These are phyloP conservation scores for Heteropelma amictum DNA, from an alignment of 2,888 invertebrate species.

Conservation along the genomic window DNA sequence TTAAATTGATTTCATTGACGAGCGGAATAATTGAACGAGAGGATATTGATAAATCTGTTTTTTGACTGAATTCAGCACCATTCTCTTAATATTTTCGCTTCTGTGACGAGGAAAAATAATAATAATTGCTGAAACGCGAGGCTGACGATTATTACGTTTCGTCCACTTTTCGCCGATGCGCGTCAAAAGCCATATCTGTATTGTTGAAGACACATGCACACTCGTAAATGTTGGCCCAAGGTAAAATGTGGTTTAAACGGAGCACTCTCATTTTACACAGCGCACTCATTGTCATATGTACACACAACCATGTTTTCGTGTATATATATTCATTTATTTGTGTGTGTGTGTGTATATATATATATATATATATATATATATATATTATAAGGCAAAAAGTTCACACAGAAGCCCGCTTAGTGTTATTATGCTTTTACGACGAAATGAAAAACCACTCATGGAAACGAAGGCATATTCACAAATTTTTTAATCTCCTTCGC, in stretches of 20 bases:
- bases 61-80: too few relatives aligned
- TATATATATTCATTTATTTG: too few relatives aligned
- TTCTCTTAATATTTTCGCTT: too few relatives aligned
- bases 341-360: not conserved
- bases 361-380: not conserved
- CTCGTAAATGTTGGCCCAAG: constrained; percentile 19
- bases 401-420: constrained; percentile 32
- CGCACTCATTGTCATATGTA: too few relatives aligned
- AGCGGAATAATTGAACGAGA: constrained; percentile 12
- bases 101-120: too few relatives aligned
- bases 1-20: not conserved
- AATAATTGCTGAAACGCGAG: too few relatives aligned
- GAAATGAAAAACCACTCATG: constrained; percentile 45
- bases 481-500: constrained; percentile 51
- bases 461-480: constrained; percentile 41
- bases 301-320: too few relatives aligned
- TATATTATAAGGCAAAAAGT: constrained; percentile 21
- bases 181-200: not conserved
- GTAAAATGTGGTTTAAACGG: constrained; percentile 49
- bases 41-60: too few relatives aligned
- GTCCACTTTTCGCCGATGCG: not conserved
- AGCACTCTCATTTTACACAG: constrained; percentile 22
- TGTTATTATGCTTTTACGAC: constrained; percentile 47
- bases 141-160: constrained; percentile 6
- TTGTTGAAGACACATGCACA: not conserved